Evolutionary conservation across 2,797 vertebrate genomes (phyloP).

Genomic region (Nyctibius grandis): DNA sequence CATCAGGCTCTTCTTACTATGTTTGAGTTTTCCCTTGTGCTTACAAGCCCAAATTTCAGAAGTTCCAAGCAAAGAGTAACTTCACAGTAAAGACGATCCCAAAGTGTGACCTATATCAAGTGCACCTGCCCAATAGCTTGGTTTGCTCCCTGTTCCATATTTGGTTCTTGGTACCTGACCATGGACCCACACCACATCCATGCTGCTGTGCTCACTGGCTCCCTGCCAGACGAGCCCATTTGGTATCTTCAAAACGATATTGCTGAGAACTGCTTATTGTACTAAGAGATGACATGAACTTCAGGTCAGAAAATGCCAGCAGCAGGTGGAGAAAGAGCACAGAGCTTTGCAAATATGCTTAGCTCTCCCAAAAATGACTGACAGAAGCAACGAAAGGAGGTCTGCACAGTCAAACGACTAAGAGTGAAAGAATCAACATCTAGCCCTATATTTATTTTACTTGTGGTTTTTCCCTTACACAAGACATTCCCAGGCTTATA

Average conservation of each 20-base stretch:
- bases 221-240: neutral
- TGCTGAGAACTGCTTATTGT: neutral
- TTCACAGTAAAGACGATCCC: neutral
- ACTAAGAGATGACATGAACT: neutral
- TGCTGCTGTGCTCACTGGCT: neutral
- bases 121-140: neutral
- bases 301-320: neutral
- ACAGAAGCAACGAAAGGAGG: neutral
- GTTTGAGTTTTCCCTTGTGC: accelerated
- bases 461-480: neutral
- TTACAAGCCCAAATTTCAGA: neutral
- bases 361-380: neutral
- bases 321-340: neutral
- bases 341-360: neutral
- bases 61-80: neutral
- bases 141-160: neutral
- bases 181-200: accelerated
- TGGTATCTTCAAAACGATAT: neutral
- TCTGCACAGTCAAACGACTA: neutral
- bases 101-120: neutral
- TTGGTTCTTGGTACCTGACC: neutral
- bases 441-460: neutral
- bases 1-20: neutral
- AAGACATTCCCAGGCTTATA: neutral
- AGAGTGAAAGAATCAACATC: neutral